phyloP scores from a whole-genome alignment of 2,888 invertebrate species.

The Carpatolechia fugitivella region DNA sequence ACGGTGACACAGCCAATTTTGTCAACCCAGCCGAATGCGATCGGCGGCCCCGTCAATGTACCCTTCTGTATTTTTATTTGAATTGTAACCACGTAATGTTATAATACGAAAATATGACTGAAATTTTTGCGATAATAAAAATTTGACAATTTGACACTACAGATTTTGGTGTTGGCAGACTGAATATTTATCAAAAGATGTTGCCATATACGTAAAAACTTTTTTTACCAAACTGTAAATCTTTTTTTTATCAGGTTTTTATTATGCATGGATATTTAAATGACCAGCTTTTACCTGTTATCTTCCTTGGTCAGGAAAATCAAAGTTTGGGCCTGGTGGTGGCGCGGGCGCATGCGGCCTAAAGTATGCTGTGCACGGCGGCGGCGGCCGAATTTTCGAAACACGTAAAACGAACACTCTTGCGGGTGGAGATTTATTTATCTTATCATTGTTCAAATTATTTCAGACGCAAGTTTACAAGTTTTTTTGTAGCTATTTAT shows the following conservation, averaged over 20 bases:
- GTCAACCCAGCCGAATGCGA: slow-evolving; percentile 45
- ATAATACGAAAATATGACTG: slow-evolving; percentile 69
- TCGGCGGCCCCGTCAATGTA: slow-evolving; percentile 32
- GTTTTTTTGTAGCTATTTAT: no score
- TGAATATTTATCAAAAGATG: slow-evolving; percentile 1
- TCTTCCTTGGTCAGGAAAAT: no score
- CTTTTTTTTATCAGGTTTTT: not conserved
- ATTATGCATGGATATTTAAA: no score
- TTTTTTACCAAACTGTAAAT: not conserved
- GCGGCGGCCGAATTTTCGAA: no score
- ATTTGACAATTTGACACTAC: slow-evolving; percentile 72
- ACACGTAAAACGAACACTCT: no score
- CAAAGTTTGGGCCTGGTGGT: no score
- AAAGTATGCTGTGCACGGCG: no score
- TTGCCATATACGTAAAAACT: not conserved
- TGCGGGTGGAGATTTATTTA: no score
- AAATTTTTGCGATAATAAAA: slow-evolving; percentile 77
- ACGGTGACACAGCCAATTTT: slow-evolving; percentile 55
- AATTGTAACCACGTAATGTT: slow-evolving; percentile 64
- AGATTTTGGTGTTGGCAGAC: slow-evolving; percentile 28
- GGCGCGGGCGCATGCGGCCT: no score
- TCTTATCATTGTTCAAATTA: no score
- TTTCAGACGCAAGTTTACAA: no score
- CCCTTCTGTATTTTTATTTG: slow-evolving; percentile 48
- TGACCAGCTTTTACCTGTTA: no score